Conservation (phyloP, 1,140 invertebrate genomes). For the Trichomalopsis sarcophagae region DNA sequence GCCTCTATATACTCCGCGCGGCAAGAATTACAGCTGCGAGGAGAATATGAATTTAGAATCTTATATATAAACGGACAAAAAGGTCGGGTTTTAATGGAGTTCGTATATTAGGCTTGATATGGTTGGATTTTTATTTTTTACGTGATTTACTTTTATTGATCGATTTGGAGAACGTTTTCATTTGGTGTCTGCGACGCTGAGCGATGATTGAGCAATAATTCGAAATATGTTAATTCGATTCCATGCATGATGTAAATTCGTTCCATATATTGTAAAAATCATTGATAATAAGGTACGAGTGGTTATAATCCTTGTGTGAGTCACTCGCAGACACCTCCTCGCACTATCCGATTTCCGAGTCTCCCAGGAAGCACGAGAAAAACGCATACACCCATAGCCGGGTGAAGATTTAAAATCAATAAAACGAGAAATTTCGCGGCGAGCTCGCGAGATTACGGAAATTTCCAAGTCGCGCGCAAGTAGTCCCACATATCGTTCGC, state of each 20-base stretch:
- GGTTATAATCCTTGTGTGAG: too few relatives aligned
- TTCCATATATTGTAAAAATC: too few relatives aligned
- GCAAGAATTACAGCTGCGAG: background rate
- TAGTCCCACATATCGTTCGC: background rate
- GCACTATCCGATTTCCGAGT: background rate
- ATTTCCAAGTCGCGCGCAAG: background rate
- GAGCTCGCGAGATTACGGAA: background rate
- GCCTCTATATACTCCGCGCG: background rate
- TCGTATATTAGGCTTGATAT: background rate
- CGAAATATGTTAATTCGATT: too few relatives aligned
- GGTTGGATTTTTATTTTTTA: background rate
- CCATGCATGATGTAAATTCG: too few relatives aligned
- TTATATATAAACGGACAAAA: background rate
- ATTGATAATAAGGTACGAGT: too few relatives aligned
- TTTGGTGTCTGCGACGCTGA: background rate
- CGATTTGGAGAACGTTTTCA: background rate
- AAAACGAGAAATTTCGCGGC: background rate
- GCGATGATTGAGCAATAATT: too few relatives aligned
- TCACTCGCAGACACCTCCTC: too few relatives aligned
- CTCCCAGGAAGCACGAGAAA: background rate
- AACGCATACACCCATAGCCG: background rate
- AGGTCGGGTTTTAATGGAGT: background rate
- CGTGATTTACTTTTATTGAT: background rate
- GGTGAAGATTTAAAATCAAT: background rate
- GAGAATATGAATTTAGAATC: slow-evolving; percentile 31